Evolutionary conservation across 1,140 invertebrate genomes (phyloP).

Genomic region (Copidosoma floridanum): DNA sequence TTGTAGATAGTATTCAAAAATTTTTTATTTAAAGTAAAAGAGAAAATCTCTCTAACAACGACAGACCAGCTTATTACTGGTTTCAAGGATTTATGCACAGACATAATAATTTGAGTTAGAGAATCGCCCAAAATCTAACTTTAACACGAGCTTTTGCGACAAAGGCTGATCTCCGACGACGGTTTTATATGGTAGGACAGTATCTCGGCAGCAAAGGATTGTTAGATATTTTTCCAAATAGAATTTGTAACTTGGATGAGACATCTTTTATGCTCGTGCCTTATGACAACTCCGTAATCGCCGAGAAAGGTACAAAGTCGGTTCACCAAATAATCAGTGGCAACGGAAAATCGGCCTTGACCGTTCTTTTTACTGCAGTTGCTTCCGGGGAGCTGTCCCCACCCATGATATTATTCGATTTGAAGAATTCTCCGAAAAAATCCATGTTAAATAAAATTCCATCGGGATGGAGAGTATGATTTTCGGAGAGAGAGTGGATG

Average conservation of each 20-base stretch:
- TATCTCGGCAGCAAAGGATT: slow-evolving; percentile 32
- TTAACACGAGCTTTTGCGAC: slow-evolving; percentile 26
- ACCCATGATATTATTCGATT: slow-evolving; percentile 37
- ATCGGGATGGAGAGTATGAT: slow-evolving; percentile 11
- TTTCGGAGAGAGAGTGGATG: slow-evolving; percentile 24
- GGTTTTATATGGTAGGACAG: slow-evolving; percentile 30
- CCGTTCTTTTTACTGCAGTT: slow-evolving; percentile 35
- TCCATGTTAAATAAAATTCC: too few relatives aligned
- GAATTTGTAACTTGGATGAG: slow-evolving; percentile 46
- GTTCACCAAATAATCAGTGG: slow-evolving; percentile 39
- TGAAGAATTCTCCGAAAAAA: slow-evolving; percentile 30
- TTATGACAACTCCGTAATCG: slow-evolving; percentile 38
- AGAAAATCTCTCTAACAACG: slow-evolving; percentile 33
- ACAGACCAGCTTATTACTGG: slow-evolving; percentile 21
- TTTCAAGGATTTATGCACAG: slow-evolving; percentile 30
- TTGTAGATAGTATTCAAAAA: slow-evolving; percentile 40
- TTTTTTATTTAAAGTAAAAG: slow-evolving; percentile 36
- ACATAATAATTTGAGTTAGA: slow-evolving; percentile 30
- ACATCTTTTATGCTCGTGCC: slow-evolving; percentile 41
- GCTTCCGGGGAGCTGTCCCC: slow-evolving; percentile 36
- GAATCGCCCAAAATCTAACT: slow-evolving; percentile 33
- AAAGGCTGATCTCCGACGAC: slow-evolving; percentile 23
- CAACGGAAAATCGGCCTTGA: slow-evolving; percentile 38
- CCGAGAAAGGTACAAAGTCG: slow-evolving; percentile 39
- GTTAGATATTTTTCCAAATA: slow-evolving; percentile 27